phyloP scores from a whole-genome alignment of 2,888 invertebrate genomes.

The Ctena decussata region DNA sequence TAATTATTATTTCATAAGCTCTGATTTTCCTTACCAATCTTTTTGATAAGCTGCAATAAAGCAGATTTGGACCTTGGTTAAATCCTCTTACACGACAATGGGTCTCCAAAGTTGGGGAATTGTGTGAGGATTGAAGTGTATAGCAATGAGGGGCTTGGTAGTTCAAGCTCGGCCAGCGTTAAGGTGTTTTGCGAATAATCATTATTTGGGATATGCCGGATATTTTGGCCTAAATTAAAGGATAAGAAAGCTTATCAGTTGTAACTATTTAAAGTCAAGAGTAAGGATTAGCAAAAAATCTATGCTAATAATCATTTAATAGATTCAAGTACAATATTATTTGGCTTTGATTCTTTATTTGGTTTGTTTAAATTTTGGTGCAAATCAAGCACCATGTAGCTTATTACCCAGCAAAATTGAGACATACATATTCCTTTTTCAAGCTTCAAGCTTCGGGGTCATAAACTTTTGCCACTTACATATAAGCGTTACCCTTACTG shows the following conservation, averaged over 20 bases:
- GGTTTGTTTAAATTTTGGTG: too few species aligned
- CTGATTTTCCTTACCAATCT: conserved; percentile 43
- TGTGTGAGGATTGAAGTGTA: not conserved
- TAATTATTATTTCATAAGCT: conserved; percentile 8
- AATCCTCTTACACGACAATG: not conserved
- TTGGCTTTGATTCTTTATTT: too few species aligned
- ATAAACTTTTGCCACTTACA: too few species aligned
- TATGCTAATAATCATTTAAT: not conserved
- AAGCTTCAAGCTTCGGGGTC: too few species aligned
- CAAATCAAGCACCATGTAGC: too few species aligned
- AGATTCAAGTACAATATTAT: too few species aligned
- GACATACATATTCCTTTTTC: too few species aligned
- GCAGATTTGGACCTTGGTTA: not conserved
- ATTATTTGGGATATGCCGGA: not conserved
- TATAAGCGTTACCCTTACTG: too few species aligned
- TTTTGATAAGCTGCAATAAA: conserved; percentile 5
- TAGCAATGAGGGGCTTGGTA: not conserved
- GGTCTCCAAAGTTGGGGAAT: not conserved
- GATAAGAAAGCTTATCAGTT: not conserved
- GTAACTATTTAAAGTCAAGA: not conserved
- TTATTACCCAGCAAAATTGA: too few species aligned
- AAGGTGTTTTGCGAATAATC: not conserved
- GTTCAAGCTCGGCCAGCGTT: not conserved
- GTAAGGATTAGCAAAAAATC: not conserved
- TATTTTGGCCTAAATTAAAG: not conserved